Evolutionary conservation across 2,113 vertebrate genomes (phyloP).

Genomic region (Hippopotamus amphibius): DNA sequence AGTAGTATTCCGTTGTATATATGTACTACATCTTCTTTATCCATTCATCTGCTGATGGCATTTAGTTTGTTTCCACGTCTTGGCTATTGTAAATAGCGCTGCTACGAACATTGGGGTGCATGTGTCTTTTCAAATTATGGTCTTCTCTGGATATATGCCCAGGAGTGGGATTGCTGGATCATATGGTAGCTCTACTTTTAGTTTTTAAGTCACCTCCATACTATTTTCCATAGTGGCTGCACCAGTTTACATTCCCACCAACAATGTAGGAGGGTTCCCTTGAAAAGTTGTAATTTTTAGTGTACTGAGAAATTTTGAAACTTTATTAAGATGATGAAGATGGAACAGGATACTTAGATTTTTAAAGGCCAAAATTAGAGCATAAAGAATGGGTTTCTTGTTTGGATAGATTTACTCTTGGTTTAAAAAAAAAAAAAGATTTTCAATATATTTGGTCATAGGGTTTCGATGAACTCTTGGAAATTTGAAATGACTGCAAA

Average conservation of each 20-base stretch:
- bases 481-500: constrained; percentile 35
- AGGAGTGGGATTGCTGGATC: not conserved
- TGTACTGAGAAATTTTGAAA: not conserved
- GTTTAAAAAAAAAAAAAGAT: not conserved
- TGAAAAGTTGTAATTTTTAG: not conserved
- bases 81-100: not conserved
- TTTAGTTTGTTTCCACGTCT: not conserved
- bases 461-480: not conserved
- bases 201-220: not conserved
- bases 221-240: not conserved
- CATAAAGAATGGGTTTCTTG: not conserved
- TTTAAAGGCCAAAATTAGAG: not conserved
- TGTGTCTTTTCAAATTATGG: not conserved
- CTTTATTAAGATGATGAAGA: not conserved
- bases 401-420: not conserved
- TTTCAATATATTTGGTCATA: not conserved
- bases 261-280: not conserved
- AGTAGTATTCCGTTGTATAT: not conserved
- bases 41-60: not conserved
- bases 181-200: not conserved
- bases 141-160: not conserved
- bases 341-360: not conserved
- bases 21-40: too few species aligned
- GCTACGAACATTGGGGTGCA: not conserved
- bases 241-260: not conserved